These are phyloP conservation scores for Eristalis pertinax DNA, from an alignment of 2,888 invertebrate species.

Conservation along the genomic window DNA sequence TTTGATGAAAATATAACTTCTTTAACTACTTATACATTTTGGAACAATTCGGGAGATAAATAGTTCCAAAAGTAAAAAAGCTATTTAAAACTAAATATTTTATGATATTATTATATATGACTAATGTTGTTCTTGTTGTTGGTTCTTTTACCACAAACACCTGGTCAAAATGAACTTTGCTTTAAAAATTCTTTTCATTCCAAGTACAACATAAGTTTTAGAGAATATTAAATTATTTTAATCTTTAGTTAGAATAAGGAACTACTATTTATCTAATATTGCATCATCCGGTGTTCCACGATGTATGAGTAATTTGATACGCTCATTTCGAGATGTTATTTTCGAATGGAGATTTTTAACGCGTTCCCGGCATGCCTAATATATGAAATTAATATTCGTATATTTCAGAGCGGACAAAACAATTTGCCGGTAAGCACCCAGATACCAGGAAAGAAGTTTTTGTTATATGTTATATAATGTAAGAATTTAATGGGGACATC, in stretches of 20 bases:
- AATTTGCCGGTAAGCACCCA: constrained; percentile 73
- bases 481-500: constrained; percentile 47
- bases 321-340: constrained; percentile 93
- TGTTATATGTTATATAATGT: constrained; percentile 73
- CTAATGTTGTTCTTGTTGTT: not conserved
- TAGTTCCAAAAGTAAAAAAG: constrained; percentile 22
- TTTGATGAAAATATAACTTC: not conserved
- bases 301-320: constrained; percentile 92
- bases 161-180: constrained; percentile 10
- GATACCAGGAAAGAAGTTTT: constrained; percentile 73
- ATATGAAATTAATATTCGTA: not conserved
- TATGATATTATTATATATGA: not conserved
- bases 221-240: constrained; percentile 33
- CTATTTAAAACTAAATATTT: not conserved
- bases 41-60: constrained; percentile 51
- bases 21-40: constrained; percentile 5
- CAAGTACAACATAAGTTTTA: constrained; percentile 21
- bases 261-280: constrained; percentile 82
- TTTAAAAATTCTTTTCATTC: constrained; percentile 7
- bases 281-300: constrained; percentile 93
- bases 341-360: constrained; percentile 93
- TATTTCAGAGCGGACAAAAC: constrained; percentile 26
- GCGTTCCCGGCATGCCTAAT: constrained; percentile 91
- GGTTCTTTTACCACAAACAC: constrained; percentile 9
- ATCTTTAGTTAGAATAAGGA: constrained; percentile 3